Conservation (phyloP, 2,113 vertebrate species). For the Ancistrus triradiatus region DNA sequence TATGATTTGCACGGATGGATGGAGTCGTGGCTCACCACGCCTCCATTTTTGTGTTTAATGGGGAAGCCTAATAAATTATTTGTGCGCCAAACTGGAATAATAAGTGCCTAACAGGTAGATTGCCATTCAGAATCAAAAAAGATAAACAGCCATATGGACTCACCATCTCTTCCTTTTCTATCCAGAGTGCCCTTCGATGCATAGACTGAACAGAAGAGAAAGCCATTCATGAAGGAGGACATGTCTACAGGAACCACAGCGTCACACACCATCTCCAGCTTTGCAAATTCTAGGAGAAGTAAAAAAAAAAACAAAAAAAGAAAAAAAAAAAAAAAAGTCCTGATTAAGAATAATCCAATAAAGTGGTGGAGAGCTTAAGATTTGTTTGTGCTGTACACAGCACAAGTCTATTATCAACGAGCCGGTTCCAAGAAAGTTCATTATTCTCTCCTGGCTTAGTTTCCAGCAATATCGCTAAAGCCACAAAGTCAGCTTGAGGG, state of each 20-base stretch:
- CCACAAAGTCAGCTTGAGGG: constrained; percentile 17
- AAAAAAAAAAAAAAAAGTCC: constrained; percentile 11
- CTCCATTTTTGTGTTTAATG: not conserved
- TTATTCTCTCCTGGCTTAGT: constrained; percentile 22
- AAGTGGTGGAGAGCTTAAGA: constrained; percentile 16
- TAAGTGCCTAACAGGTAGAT: not conserved
- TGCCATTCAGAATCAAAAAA: not conserved
- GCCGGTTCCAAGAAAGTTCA: constrained; percentile 15
- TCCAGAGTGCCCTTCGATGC: constrained; percentile 70
- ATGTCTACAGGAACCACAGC: constrained; percentile 62
- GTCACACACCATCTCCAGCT: constrained; percentile 71
- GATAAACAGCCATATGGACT: constrained; percentile 32
- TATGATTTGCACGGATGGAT: not conserved
- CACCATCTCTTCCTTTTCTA: constrained; percentile 84
- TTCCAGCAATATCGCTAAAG: constrained; percentile 23
- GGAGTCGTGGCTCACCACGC: no score
- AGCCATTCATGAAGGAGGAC: constrained; percentile 82
- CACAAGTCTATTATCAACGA: constrained; percentile 33
- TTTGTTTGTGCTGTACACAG: constrained; percentile 25
- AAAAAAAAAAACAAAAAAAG: constrained; percentile 24
- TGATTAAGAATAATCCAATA: constrained; percentile 45
- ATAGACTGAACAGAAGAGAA: constrained; percentile 80
- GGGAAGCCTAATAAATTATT: not conserved
- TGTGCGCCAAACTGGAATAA: not conserved
- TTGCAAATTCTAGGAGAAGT: constrained; percentile 80